These are phyloP conservation scores for Cottus gobio DNA, from an alignment of 2,113 vertebrate species.

Conservation along the genomic window DNA sequence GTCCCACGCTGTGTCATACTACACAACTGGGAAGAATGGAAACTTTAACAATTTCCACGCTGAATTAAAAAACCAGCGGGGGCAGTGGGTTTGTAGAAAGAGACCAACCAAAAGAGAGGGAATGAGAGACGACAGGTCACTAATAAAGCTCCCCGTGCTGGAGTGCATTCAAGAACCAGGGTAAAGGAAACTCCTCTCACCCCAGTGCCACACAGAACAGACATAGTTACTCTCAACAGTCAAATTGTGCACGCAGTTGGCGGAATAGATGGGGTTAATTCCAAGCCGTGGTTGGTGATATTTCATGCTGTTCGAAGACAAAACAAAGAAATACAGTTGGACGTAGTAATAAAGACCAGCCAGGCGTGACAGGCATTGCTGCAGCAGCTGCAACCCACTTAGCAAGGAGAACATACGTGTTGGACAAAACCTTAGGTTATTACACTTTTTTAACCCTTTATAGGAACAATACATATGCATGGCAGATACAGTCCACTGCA, in stretches of 20 bases:
- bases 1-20: slow-evolving; percentile 22
- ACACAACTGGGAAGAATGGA: slow-evolving; percentile 19
- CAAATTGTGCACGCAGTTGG: slow-evolving; percentile 13
- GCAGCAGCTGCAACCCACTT: slow-evolving; percentile 12
- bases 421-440: slow-evolving; percentile 8
- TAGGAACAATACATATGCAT: background rate
- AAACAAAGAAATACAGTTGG: slow-evolving; percentile 47
- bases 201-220: slow-evolving; percentile 14
- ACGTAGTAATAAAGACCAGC: slow-evolving; percentile 9
- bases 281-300: slow-evolving; percentile 17
- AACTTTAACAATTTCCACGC: slow-evolving; percentile 1
- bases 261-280: slow-evolving; percentile 30
- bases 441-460: background rate
- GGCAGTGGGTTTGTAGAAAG: background rate
- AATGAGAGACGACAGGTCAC: slow-evolving; percentile 11
- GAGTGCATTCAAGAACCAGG: slow-evolving; percentile 13
- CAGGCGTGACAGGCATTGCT: background rate
- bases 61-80: slow-evolving; percentile 21
- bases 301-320: slow-evolving; percentile 28
- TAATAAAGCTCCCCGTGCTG: background rate
- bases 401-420: slow-evolving; percentile 1
- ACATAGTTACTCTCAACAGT: slow-evolving; percentile 16
- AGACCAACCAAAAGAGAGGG: slow-evolving; percentile 4
- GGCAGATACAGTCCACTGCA: background rate
- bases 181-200: slow-evolving; percentile 21